These are phyloP conservation scores for Ericerus pela DNA, from an alignment of 1,140 invertebrate genomes.

Conservation along the genomic window DNA sequence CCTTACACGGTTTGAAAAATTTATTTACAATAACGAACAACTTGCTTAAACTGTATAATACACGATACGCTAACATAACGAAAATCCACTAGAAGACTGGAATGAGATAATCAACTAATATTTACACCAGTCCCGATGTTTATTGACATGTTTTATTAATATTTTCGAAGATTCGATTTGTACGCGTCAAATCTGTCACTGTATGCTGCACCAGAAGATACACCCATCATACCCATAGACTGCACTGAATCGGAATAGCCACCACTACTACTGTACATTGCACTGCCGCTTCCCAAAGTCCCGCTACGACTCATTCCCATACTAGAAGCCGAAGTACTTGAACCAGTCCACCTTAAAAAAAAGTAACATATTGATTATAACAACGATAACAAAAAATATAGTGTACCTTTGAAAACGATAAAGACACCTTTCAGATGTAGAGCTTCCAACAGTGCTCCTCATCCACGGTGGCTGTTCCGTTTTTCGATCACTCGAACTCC, in stretches of 20 bases:
- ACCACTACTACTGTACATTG: not conserved
- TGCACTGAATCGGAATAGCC: not conserved
- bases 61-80: no score
- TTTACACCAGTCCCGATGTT: no score
- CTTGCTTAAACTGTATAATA: no score
- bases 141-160: not conserved
- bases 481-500: not conserved
- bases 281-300: not conserved
- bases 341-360: not conserved
- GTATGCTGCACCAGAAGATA: not conserved
- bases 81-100: no score
- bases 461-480: not conserved
- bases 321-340: not conserved
- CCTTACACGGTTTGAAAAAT: no score
- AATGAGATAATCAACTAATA: no score
- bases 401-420: not conserved
- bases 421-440: not conserved
- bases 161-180: not conserved
- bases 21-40: no score
- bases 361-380: not conserved
- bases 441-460: not conserved
- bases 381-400: not conserved
- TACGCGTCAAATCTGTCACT: slow-evolving; percentile 2
- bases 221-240: not conserved
- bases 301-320: slow-evolving; percentile 1